Evolutionary conservation across 1,140 invertebrate genomes (phyloP).

Genomic region (Ceratoteleas bidentatus): DNA sequence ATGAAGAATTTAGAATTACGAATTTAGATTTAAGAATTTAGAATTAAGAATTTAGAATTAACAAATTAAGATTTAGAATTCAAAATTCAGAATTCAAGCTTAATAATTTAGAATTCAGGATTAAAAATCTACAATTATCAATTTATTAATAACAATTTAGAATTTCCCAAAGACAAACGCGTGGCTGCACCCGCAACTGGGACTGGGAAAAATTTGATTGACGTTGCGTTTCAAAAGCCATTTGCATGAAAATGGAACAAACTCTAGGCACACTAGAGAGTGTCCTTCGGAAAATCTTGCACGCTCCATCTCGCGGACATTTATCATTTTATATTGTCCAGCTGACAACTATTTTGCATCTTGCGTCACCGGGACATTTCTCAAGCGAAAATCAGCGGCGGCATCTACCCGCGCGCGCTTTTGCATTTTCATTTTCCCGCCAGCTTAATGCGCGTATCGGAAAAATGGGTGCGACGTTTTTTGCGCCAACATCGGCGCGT

Average conservation of each 20-base stretch:
- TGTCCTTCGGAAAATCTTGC: constrained; percentile 37
- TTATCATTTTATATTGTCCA: constrained; percentile 42
- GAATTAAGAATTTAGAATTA: too few species aligned
- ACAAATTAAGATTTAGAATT: too few species aligned
- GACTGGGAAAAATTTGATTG: constrained; percentile 18
- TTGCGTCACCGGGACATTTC: constrained; percentile 32
- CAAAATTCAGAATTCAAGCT: too few species aligned
- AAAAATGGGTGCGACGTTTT: constrained; percentile 41
- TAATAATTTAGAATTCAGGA: too few species aligned
- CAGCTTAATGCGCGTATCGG: background rate
- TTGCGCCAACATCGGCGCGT: constrained; percentile 49
- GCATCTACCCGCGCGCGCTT: constrained; percentile 5
- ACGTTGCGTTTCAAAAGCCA: constrained; percentile 23
- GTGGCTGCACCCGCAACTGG: background rate
- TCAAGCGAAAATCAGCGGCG: constrained; percentile 21
- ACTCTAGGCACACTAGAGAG: constrained; percentile 8
- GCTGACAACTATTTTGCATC: constrained; percentile 38
- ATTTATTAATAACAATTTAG: too few species aligned
- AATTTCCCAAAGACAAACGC: background rate
- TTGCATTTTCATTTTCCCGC: background rate
- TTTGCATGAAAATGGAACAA: constrained; percentile 55
- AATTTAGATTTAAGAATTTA: too few species aligned
- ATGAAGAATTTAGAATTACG: too few species aligned
- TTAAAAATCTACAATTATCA: too few species aligned
- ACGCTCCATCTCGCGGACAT: constrained; percentile 17